Evolutionary conservation across 2,888 invertebrate species (phyloP).

Genomic region (Eledona agricola): DNA sequence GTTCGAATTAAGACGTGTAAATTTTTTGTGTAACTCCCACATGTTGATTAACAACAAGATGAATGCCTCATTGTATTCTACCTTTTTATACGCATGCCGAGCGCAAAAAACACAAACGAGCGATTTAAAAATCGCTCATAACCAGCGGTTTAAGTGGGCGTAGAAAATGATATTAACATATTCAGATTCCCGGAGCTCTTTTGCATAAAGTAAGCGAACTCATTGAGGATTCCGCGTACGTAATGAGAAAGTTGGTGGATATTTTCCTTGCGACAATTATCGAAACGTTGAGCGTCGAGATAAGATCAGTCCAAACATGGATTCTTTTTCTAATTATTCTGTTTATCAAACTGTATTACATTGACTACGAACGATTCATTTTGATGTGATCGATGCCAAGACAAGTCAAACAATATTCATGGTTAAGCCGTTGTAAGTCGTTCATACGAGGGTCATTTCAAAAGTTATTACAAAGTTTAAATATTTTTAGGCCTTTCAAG

Average conservation of each 20-base stretch:
- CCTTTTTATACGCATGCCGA: background rate
- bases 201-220: slow-evolving; percentile 5
- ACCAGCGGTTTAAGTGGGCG: slow-evolving; percentile 12
- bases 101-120: slow-evolving; percentile 4
- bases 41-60: slow-evolving; percentile 1
- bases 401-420: no score
- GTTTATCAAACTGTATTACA: no score
- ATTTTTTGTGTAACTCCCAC: slow-evolving; percentile 8
- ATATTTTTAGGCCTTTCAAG: no score
- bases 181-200: slow-evolving; percentile 10
- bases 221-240: slow-evolving; percentile 9
- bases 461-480: no score
- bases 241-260: slow-evolving; percentile 9
- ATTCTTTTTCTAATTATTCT: no score
- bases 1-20: slow-evolving; percentile 7
- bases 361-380: no score
- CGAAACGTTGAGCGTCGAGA: no score
- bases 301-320: no score
- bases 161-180: slow-evolving; percentile 7
- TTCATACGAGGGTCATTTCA: no score
- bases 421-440: no score
- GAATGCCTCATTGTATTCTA: slow-evolving; percentile 6
- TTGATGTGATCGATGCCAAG: no score
- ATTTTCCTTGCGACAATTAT: slow-evolving; percentile 22
- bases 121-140: slow-evolving; percentile 2